Percentiles rank a stretch among this genome's conserved stretches.
Conservation (phyloP, 2,888 invertebrate species). For the Oxystoma pomonae region DNA sequence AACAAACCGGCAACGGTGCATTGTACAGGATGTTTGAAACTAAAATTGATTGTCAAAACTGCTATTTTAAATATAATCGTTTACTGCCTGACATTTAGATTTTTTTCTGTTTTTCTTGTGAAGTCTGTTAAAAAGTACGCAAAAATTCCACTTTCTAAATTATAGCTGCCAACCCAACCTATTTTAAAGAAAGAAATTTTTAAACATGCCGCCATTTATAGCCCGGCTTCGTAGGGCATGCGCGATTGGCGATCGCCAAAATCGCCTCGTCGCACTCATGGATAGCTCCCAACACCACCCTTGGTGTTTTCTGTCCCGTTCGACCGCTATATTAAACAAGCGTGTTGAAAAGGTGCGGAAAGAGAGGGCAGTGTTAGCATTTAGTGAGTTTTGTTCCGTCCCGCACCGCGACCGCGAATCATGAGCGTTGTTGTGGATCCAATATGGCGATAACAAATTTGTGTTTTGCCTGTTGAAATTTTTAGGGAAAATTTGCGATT, state of each 20-base stretch:
- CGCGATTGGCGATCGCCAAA: neutral
- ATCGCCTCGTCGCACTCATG: neutral
- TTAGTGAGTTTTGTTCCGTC: neutral
- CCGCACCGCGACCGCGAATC: neutral
- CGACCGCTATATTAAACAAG: neutral
- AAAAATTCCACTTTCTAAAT: too few relatives aligned
- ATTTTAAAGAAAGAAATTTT: too few relatives aligned
- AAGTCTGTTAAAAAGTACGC: too few relatives aligned
- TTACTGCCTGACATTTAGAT: too few relatives aligned
- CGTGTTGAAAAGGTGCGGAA: neutral
- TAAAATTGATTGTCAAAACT: too few relatives aligned
- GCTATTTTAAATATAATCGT: too few relatives aligned
- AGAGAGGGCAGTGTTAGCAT: neutral
- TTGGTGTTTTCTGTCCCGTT: neutral
- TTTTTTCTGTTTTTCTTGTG: too few relatives aligned
- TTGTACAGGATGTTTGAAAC: too few relatives aligned
- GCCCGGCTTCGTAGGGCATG: neutral
- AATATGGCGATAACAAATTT: constrained; percentile 59
- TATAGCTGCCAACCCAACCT: too few relatives aligned
- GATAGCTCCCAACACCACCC: neutral
- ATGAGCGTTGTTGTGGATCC: constrained; percentile 59
- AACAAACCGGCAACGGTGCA: too few relatives aligned
- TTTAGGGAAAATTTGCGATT: constrained; percentile 35
- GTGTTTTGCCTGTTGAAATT: constrained; percentile 55
- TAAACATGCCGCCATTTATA: neutral